phyloP scores from a whole-genome alignment of 53 echinoderm and acorn worm species.

The Temnopleurus reevesii region DNA sequence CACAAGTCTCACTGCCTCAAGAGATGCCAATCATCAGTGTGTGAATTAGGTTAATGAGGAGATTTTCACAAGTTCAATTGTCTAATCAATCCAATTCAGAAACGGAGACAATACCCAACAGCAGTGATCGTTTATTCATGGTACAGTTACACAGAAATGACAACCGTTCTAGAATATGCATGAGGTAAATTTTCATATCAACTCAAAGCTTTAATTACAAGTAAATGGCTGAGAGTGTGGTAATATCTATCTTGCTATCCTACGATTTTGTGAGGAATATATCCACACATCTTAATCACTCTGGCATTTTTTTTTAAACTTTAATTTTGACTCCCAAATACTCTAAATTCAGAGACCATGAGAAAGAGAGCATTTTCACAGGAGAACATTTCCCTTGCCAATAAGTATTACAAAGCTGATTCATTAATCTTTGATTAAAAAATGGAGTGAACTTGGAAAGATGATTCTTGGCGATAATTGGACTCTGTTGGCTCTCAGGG shows the following conservation, averaged over 20 bases:
- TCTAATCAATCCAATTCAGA: not conserved
- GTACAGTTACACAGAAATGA: no score
- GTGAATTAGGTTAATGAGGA: not conserved
- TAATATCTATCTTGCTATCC: no score
- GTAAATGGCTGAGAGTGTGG: no score
- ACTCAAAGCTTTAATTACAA: no score
- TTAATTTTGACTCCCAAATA: not conserved
- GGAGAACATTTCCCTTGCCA: slow-evolving; percentile 4
- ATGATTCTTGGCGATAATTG: not conserved
- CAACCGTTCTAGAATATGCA: no score
- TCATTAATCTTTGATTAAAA: not conserved
- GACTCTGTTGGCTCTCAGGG: not conserved
- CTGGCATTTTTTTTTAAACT: not conserved
- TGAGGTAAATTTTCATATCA: no score
- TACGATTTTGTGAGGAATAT: no score
- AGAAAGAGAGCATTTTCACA: slow-evolving; percentile 6
- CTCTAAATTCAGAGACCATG: not conserved
- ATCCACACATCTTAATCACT: no score
- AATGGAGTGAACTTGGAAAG: not conserved
- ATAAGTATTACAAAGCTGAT: slow-evolving; percentile 18
- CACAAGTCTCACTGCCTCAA: not conserved
- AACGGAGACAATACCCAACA: not conserved
- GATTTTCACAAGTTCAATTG: not conserved
- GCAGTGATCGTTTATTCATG: no score
- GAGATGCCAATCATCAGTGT: not conserved